Base-by-base conservation (phyloP, 2,888 invertebrate genomes). In the Drosophila formosana region DNA sequence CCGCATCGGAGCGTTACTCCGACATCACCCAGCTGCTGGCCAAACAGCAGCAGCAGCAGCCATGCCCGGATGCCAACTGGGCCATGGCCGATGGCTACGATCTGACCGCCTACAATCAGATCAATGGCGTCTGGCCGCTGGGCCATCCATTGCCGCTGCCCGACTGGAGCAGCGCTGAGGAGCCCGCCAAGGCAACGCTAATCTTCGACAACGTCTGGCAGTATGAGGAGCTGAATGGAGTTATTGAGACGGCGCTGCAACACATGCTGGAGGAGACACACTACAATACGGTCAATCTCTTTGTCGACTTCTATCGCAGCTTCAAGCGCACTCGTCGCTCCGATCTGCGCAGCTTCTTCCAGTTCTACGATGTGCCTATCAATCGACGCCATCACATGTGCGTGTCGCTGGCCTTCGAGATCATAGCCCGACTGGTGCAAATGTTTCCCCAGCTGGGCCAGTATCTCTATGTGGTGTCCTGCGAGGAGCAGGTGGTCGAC, bases 221-320 rank as follows among this genome's bases (percentile, higher is more conserved):
- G 80, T 97, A 97, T 93, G 97, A 97, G 94, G 95, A 95, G 90
- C 94, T 97, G 88, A 96, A 95, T 86, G 95, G 95, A 64, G 94
- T 94, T 83, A 95, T 97, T 91, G 97, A 97, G 93, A 94, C 95
- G 87, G 94, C 95, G 85, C 94, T 97, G 82, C 96, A 97, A 91
- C 95, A 95, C 64, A 94, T 97, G 90, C 94, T 98, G 90, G 95
- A 96, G 90, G 95, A 96, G 87, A 96, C 97, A 91, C 96, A 97
- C 93, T 98, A 98, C 92, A 97, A 98, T 93, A 97, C 97, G 57
- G 95, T 97, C 77, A 96, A 96, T 92, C 97, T 97, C 93, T 96
- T 97, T 93, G 93, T 97, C 85, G 93, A 94, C 79, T 93, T 95
- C 82, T 94, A 93, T 92, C 95, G 96, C 78, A 93, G 94, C 69